These are phyloP conservation scores for Acleris sparsana DNA, from an alignment of 2,888 invertebrate species.

Conservation along the genomic window DNA sequence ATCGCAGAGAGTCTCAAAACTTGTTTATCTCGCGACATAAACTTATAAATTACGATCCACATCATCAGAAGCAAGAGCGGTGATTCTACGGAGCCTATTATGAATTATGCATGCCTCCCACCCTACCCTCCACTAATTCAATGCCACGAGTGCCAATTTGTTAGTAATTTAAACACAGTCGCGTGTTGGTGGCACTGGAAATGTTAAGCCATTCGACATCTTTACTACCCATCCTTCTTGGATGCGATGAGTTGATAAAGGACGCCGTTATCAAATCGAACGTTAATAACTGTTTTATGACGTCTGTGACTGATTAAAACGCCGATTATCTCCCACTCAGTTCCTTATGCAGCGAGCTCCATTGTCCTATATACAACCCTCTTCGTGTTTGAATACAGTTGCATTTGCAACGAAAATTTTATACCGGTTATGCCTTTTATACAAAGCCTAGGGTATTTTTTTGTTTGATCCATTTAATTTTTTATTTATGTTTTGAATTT, in stretches of 20 bases:
- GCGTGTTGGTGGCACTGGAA: too few species aligned
- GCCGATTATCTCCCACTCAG: constrained; percentile 20
- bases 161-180: too few species aligned
- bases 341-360: constrained; percentile 16
- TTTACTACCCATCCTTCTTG: constrained; percentile 22
- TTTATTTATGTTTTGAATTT: not conserved
- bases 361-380: not conserved
- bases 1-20: constrained; percentile 17
- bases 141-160: too few species aligned
- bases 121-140: constrained; percentile 48
- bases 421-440: too few species aligned
- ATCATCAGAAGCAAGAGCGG: constrained; percentile 46
- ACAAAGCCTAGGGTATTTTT: constrained; percentile 9
- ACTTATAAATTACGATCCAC: constrained; percentile 40
- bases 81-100: constrained; percentile 47
- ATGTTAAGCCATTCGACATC: constrained; percentile 16
- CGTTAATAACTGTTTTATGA: constrained; percentile 29
- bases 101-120: constrained; percentile 55
- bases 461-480: constrained; percentile 7
- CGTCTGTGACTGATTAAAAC: constrained; percentile 28
- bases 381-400: not conserved
- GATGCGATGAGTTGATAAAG: constrained; percentile 1
- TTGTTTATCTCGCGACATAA: constrained; percentile 33
- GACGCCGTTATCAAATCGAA: constrained; percentile 20
- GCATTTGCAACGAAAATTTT: too few species aligned